A percentile compares a stretch with the other conserved stretches of the same genome.
Evolutionary conservation across 2,888 invertebrate species (phyloP).

Genomic region (Heteropelma amictum): DNA sequence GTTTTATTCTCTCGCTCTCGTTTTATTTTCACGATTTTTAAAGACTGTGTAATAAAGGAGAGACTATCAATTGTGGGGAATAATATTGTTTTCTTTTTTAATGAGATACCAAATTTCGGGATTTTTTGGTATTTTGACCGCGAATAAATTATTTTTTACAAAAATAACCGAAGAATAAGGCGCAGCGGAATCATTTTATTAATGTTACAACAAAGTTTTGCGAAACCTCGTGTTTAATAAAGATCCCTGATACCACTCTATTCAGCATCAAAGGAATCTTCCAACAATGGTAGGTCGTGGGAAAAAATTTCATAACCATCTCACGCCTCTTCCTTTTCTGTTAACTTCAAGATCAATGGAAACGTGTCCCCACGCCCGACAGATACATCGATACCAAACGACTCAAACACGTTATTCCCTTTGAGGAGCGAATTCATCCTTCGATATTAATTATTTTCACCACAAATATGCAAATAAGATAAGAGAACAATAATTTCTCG

Average conservation of each 20-base stretch:
- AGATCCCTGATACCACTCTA: not conserved
- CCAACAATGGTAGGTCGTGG: conserved; percentile 49
- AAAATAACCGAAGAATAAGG: no score
- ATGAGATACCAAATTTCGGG: no score
- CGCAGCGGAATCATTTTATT: conserved; percentile 9
- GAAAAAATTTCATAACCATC: conserved; percentile 44
- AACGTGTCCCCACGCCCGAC: conserved; percentile 27
- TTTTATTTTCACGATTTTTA: no score
- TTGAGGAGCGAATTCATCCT: no score
- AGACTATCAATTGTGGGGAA: no score
- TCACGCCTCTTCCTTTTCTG: conserved; percentile 34
- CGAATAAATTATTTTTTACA: no score
- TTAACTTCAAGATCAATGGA: conserved; percentile 50
- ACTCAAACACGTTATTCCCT: not conserved
- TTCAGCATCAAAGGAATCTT: conserved; percentile 28
- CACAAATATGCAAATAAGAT: no score
- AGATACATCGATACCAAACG: conserved; percentile 38
- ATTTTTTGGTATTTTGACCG: no score
- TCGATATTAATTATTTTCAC: not conserved
- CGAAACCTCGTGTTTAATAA: not conserved
- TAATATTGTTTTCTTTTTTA: no score
- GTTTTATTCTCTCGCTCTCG: no score
- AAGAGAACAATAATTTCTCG: no score
- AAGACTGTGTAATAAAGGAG: no score
- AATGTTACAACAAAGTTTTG: not conserved